A percentile compares a stretch with the other conserved stretches of the same genome.
Conservation (phyloP, 2,888 invertebrate species). For the Polyploca ridens region DNA sequence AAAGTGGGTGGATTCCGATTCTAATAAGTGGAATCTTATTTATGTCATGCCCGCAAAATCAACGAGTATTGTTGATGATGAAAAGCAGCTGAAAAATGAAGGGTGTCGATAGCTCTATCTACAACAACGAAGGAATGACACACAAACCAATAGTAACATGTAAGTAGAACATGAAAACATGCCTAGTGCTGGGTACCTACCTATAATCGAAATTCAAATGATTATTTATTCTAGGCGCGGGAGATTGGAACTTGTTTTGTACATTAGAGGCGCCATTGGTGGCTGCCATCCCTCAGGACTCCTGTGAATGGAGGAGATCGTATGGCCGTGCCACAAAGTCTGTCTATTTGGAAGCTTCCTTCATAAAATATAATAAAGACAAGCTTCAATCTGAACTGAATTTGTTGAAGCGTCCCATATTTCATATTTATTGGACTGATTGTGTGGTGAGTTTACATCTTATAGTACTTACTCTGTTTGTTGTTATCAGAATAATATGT, state of each 20-base stretch:
- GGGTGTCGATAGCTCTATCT: constrained; percentile 80
- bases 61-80: constrained; percentile 70
- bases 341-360: constrained; percentile 92
- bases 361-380: constrained; percentile 91
- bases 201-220: constrained; percentile 21
- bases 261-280: constrained; percentile 91
- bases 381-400: constrained; percentile 90
- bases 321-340: constrained; percentile 94
- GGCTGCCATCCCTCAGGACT: constrained; percentile 93
- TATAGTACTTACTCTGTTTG: constrained; percentile 2
- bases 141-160: constrained; percentile 90
- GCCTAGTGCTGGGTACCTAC: constrained; percentile 15
- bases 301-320: constrained; percentile 96
- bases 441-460: constrained; percentile 89
- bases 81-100: constrained; percentile 81
- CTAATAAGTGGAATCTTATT: constrained; percentile 58
- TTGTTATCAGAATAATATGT: not conserved
- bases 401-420: constrained; percentile 93
- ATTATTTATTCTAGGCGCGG: constrained; percentile 86
- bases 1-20: constrained; percentile 76
- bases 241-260: constrained; percentile 93
- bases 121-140: constrained; percentile 85
- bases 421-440: constrained; percentile 98
- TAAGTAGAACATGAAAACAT: constrained; percentile 67
- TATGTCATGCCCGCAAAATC: constrained; percentile 75